A percentile compares a stretch with the other conserved stretches of the same genome.
phyloP scores from a whole-genome alignment of 1,140 invertebrate species.

The Drosophila mojavensis region DNA sequence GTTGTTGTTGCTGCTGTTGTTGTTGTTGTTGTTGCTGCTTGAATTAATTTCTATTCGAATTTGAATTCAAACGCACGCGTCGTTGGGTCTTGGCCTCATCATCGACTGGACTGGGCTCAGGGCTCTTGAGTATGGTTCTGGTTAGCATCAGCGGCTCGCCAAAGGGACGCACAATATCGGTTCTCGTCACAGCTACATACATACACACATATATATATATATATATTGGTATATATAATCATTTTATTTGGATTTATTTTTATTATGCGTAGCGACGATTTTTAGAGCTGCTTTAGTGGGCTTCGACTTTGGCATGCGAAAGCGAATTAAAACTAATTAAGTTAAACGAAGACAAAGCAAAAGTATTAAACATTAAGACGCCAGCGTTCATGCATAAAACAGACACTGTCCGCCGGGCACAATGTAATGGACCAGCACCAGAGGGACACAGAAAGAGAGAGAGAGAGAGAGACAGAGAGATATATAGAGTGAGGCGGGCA shows the following conservation, averaged over 20 bases:
- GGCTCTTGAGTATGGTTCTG: constrained; percentile 57
- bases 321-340: constrained; percentile 75
- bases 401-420: constrained; percentile 22
- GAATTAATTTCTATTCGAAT: background rate
- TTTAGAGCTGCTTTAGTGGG: constrained; percentile 32
- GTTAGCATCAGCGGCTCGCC: constrained; percentile 76
- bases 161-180: constrained; percentile 62
- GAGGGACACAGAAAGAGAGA: background rate
- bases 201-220: constrained; percentile 1
- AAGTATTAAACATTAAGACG: constrained; percentile 75
- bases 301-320: constrained; percentile 17
- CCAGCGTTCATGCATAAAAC: constrained; percentile 73
- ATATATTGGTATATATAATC: constrained; percentile 3
- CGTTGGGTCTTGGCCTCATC: constrained; percentile 58
- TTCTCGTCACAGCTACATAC: constrained; percentile 56
- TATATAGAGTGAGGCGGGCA: background rate
- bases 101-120: constrained; percentile 33
- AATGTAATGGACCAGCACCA: constrained; percentile 40
- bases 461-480: background rate
- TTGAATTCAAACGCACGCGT: constrained; percentile 54
- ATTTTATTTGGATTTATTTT: constrained; percentile 1
- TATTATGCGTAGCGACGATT: constrained; percentile 6
- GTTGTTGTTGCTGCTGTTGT: constrained; percentile 10
- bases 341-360: constrained; percentile 74
- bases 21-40: constrained; percentile 1